Base-by-base conservation (phyloP, 2,888 invertebrate species). In the Carabus problematicus region DNA sequence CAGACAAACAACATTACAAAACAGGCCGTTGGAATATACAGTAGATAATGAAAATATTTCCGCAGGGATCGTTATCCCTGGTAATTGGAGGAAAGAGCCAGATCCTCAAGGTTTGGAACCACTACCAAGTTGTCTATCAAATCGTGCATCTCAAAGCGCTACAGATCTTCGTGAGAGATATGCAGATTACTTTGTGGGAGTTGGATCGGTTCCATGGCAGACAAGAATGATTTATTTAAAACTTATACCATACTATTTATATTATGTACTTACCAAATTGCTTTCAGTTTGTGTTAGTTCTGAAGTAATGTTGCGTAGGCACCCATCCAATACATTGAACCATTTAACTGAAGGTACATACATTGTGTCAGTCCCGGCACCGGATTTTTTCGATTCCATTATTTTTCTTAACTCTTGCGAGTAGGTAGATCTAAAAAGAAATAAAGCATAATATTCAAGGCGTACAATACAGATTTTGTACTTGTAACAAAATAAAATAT, bases 21-120 rank as follows among this genome's bases (percentile, higher is more conserved):
- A 59, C 59, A 59, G 43, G 55, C 64, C 60, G 64, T 66, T 60
- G 56, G 52, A 60, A 64, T 58, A 66, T 55, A 56, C 70, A 64
- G 62, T 70, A 18, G 49, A 41, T 40, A n/a, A 29, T 55, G 62
- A 68, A 71, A 49, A 71, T 71, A 64, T 59, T 63, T 69, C 70
- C 42, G 54, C 70, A 67, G 72, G 72, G 70, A 70, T 54, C 58
- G 45, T 72, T 59, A 62, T 71, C 61, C 56, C 63, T 56, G 71
- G 70, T 68, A 71, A 70, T 70, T 70, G 71, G 71, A 71, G 70
- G 70, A n/a, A n/a, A n/a, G n/a, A n/a, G n/a, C n/a, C n/a, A n/a
- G n/a, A n/a, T n/a, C n/a, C n/a, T n/a, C n/a, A n/a, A n/a, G n/a
- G n/a, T n/a, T n/a, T n/a, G n/a, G n/a, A n/a, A n/a, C n/a, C n/a